Evolutionary conservation across 2,113 vertebrate species (phyloP).

Genomic region (Gasterosteus nipponicus): DNA sequence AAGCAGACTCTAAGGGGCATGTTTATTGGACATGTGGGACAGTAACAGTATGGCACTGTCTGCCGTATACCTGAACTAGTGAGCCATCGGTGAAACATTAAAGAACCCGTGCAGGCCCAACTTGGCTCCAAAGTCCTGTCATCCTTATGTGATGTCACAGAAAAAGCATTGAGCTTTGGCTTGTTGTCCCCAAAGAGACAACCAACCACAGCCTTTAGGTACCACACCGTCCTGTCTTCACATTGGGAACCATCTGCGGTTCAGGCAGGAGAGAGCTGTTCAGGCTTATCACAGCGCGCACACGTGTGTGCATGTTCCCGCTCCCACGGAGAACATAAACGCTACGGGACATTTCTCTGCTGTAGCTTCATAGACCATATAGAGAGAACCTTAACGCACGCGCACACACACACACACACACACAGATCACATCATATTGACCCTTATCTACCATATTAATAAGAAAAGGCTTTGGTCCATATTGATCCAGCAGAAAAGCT

Average conservation of each 20-base stretch:
- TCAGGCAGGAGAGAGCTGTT: conserved; percentile 12
- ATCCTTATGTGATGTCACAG: not conserved
- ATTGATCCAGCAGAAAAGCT: conserved; percentile 30
- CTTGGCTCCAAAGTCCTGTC: too few relatives aligned
- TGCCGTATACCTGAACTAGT: not conserved
- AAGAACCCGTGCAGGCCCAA: too few relatives aligned
- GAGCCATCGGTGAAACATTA: not conserved
- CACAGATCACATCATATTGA: not conserved
- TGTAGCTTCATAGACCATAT: not conserved
- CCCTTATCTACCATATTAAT: not conserved
- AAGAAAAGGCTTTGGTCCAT: conserved; percentile 2
- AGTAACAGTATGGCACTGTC: too few relatives aligned
- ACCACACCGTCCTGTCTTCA: not conserved
- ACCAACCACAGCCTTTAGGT: too few relatives aligned
- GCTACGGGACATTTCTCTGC: conserved; percentile 49
- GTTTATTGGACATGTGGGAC: not conserved
- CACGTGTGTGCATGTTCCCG: not conserved
- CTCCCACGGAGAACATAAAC: conserved; percentile 15
- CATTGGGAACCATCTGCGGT: not conserved
- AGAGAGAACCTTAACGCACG: not conserved
- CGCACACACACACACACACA: conserved; percentile 1
- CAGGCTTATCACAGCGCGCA: conserved; percentile 13
- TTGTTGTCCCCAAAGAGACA: not conserved
- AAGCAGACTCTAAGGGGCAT: not conserved
- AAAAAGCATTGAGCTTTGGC: not conserved